A percentile compares a stretch with the other conserved stretches of the same genome.
Evolutionary conservation across 2,797 vertebrate genomes (phyloP).

Genomic region (Lepus townsendii): DNA sequence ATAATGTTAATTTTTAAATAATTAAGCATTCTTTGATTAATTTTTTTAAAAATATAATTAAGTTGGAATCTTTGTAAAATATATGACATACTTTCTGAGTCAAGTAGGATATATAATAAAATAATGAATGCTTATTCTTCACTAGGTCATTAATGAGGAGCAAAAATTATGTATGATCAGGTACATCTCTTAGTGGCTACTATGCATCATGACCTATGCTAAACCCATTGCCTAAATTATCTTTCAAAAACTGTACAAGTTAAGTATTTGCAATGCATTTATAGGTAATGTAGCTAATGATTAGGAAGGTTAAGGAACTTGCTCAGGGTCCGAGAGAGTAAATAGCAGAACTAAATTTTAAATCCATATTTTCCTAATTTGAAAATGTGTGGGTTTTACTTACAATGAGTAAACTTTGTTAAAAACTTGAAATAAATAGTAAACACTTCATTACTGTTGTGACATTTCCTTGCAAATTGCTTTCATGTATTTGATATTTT

Average conservation of each 20-base stretch:
- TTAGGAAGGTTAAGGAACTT: background rate
- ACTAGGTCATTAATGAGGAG: background rate
- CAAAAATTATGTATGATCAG: background rate
- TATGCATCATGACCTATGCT: background rate
- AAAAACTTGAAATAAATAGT: background rate
- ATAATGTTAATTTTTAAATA: constrained; percentile 26
- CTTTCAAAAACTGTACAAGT: background rate
- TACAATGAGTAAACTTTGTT: background rate
- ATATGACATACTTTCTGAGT: background rate
- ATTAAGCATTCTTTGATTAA: background rate
- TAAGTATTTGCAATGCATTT: background rate
- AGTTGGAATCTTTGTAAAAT: background rate
- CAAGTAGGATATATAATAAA: background rate
- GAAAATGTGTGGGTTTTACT: background rate
- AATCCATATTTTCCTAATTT: background rate
- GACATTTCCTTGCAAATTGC: background rate
- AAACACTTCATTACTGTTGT: background rate
- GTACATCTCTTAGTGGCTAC: background rate
- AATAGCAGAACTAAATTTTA: background rate
- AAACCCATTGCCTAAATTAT: background rate
- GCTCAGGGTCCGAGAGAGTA: background rate
- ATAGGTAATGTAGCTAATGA: background rate
- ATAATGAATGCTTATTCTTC: background rate
- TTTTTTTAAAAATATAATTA: constrained; percentile 24
- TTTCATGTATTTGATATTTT: background rate